Evolutionary conservation across 2,797 vertebrate species (phyloP).

Genomic region (Trachurus trachurus): DNA sequence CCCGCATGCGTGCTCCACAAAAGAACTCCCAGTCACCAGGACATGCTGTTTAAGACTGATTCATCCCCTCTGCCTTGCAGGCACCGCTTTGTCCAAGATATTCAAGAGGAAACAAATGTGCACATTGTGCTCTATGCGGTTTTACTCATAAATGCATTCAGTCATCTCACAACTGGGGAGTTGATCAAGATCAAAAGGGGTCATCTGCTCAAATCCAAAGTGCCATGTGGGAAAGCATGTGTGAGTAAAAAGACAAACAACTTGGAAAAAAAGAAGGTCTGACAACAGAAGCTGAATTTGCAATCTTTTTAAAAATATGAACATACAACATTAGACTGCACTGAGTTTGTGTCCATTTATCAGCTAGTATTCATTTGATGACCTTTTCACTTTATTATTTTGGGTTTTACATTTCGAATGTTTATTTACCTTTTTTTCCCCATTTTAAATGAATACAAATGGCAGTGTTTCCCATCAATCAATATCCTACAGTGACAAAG

Average conservation of each 20-base stretch:
- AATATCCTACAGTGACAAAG: background rate
- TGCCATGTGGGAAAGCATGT: conserved; percentile 29
- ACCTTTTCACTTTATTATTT: background rate
- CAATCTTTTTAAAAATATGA: background rate
- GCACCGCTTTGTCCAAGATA: conserved; percentile 3
- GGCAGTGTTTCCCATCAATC: background rate
- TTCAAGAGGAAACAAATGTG: conserved; percentile 20
- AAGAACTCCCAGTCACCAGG: conserved; percentile 6
- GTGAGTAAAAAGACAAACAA: background rate
- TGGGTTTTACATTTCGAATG: too few relatives aligned
- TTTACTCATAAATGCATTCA: conserved; percentile 33
- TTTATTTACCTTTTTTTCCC: too few relatives aligned
- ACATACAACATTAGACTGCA: background rate
- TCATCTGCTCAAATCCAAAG: conserved; percentile 33
- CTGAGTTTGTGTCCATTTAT: background rate
- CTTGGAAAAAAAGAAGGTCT: background rate
- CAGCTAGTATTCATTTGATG: background rate
- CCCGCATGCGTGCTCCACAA: background rate
- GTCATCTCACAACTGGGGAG: conserved; percentile 9
- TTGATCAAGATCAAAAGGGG: conserved; percentile 44
- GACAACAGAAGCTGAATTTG: conserved; percentile 1
- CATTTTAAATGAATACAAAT: background rate
- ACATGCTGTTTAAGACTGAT: conserved; percentile 7
- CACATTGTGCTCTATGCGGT: conserved; percentile 27
- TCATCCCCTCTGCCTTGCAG: background rate